Evolutionary conservation across 2,113 vertebrate genomes (phyloP), one percentile per base, ranked within the genome.

Genomic region (Rallus limicola): DNA sequence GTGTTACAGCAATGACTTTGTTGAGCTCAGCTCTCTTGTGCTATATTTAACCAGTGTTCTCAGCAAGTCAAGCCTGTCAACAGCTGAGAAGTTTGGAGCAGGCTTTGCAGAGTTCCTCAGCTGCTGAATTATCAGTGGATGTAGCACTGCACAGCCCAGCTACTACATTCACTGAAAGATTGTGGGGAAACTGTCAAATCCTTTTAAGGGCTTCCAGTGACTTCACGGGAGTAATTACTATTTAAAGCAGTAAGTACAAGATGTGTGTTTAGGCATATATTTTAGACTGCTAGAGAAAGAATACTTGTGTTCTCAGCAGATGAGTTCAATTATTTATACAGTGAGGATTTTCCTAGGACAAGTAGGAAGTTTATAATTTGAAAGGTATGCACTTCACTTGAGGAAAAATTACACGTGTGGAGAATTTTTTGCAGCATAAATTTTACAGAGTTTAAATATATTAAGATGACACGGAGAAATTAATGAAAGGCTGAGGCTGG

Each of bases 1-100:
- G 97, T 93, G 97, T 96, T 96, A 92, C 97, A 95, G 98, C 97
- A 97, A 96, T 98, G 98, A 95, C 97, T 98, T 97, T 97, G 98
- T 97, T 94, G 97, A 97, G 97, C 98, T 95, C 97, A 97, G 97
- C 97, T 97, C 93, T 90, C 94, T 95, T 62, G 97, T 97, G 98
- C 98, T 99, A 99, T 98, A 99, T 99, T 99, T 99, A 99, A 98
- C 98, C 97, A 92, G 97, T 98, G 98, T 98, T 98, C 98, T 99
- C 98, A 99, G 98, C 98, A 98, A 98, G 98, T 98, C 98, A 95
- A 97, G 97, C 97, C 98, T 98, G 98, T 98, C 97, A 98, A 98
- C 98, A 99, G 98, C 98, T 99, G 98, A 98, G 98, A 97, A 98
- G 98, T 98, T 98, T 98, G 98, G 97, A 98, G 98, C 98, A 95